phyloP scores from a whole-genome alignment of 2,888 invertebrate species.

The Augiades crinisus region DNA sequence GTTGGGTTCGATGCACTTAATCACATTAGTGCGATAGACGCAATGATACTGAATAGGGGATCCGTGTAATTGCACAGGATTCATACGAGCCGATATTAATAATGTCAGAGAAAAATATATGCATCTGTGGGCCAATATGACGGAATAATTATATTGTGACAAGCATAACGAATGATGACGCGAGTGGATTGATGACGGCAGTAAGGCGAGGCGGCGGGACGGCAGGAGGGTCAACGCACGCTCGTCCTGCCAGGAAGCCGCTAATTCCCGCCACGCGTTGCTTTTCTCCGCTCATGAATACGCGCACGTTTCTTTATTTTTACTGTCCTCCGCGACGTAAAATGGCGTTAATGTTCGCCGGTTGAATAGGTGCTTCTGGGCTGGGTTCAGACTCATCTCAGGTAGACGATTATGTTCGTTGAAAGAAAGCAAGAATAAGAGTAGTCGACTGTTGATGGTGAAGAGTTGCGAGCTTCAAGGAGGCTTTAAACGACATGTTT shows the following conservation, averaged over 20 bases:
- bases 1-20: too few species aligned
- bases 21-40: too few species aligned
- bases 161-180: constrained; percentile 26
- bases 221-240: constrained; percentile 57
- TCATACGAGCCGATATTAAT: not conserved
- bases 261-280: constrained; percentile 69
- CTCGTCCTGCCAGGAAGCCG: constrained; percentile 70
- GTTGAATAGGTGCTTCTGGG: too few species aligned
- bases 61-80: too few species aligned
- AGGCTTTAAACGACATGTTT: too few species aligned
- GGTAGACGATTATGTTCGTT: too few species aligned
- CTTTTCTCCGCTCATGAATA: constrained; percentile 44
- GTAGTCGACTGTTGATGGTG: too few species aligned
- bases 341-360: not conserved
- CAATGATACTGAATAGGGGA: too few species aligned
- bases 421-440: too few species aligned
- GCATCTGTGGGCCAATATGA: not conserved
- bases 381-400: too few species aligned
- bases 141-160: constrained; percentile 21
- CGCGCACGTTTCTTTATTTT: constrained; percentile 35
- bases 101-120: not conserved
- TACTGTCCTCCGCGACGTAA: constrained; percentile 8
- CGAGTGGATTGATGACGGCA: constrained; percentile 29
- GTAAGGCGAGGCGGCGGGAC: constrained; percentile 28
- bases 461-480: too few species aligned